Evolutionary conservation across 1,140 invertebrate species (phyloP).

Genomic region (Ooceraea biroi): DNA sequence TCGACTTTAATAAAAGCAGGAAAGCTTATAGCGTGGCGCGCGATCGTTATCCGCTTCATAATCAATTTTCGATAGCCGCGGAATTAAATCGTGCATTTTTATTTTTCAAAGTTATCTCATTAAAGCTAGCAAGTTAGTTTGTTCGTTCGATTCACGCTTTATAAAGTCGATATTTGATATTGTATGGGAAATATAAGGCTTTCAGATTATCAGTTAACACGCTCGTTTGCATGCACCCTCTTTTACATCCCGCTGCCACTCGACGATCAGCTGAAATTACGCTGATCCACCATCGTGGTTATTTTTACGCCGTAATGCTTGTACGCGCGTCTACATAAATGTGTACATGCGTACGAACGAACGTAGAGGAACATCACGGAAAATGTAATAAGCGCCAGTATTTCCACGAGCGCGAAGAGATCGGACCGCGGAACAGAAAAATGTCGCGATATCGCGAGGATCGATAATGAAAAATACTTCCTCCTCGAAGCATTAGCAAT

Average conservation of each 20-base stretch:
- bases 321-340: background rate
- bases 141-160: slow-evolving; percentile 34
- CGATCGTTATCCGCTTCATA: slow-evolving; percentile 46
- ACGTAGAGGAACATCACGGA: background rate
- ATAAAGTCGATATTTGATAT: slow-evolving; percentile 66
- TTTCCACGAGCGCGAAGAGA: slow-evolving; percentile 3
- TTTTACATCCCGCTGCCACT: slow-evolving; percentile 8
- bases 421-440: background rate
- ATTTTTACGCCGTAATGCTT: background rate
- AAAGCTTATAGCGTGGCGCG: background rate
- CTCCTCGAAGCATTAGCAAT: background rate
- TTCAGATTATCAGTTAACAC: slow-evolving; percentile 68
- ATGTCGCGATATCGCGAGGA: slow-evolving; percentile 34
- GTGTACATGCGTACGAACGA: background rate
- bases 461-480: slow-evolving; percentile 62
- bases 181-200: slow-evolving; percentile 31
- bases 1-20: slow-evolving; percentile 15
- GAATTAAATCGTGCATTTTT: slow-evolving; percentile 53
- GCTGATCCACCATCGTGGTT: background rate
- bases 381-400: slow-evolving; percentile 26
- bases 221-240: slow-evolving; percentile 17
- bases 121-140: slow-evolving; percentile 34
- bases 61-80: slow-evolving; percentile 53
- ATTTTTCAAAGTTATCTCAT: slow-evolving; percentile 59
- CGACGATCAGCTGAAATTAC: slow-evolving; percentile 33